These are phyloP conservation scores for Epizoanthus rinbou DNA, from an alignment of 92 coral and sea anemone genomes.

Conservation along the genomic window DNA sequence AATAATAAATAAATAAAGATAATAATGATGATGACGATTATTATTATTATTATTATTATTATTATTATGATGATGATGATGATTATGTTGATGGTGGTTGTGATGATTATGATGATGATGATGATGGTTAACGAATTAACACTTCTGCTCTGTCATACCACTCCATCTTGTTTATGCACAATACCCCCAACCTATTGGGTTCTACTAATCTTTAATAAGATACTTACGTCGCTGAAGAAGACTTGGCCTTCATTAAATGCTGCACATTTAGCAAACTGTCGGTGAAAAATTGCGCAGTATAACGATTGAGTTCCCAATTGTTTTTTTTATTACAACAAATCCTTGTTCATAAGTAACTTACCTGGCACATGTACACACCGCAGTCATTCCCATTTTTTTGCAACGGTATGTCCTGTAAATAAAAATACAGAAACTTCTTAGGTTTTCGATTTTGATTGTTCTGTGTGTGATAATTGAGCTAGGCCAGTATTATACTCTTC, in stretches of 20 bases:
- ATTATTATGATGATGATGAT: no score
- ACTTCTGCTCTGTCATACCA: no score
- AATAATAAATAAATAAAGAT: no score
- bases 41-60: no score
- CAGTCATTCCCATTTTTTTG: constrained; percentile 10
- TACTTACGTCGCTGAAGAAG: not conserved
- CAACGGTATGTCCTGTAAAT: not conserved
- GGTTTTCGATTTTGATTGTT: not conserved
- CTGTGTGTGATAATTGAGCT: not conserved
- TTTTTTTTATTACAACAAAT: not conserved
- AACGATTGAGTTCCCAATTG: not conserved
- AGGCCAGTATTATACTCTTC: not conserved
- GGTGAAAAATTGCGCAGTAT: not conserved
- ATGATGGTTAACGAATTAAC: no score
- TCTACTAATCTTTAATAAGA: no score
- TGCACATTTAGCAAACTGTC: not conserved
- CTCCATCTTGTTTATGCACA: no score
- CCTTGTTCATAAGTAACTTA: not conserved
- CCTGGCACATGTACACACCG: not conserved
- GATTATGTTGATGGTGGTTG: no score
- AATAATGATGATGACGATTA: no score
- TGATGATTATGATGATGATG: no score
- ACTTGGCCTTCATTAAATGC: not conserved
- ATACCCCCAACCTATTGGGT: no score
- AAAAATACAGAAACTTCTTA: not conserved